Base-by-base conservation (phyloP, 2,888 invertebrate genomes). In the Eugnorisma glareosa region DNA sequence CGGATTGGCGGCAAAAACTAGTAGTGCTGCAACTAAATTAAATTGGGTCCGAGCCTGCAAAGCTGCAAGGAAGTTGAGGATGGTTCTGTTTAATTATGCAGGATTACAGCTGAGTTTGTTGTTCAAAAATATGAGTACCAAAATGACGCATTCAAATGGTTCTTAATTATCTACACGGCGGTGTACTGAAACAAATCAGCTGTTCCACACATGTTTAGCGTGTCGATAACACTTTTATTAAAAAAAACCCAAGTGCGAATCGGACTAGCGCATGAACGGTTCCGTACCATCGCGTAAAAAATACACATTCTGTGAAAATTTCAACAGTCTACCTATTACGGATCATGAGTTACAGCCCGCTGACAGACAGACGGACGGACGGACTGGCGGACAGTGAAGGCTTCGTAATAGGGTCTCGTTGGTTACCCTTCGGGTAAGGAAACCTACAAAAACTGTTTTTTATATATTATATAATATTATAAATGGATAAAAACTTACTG, bases 11-110 rank as follows among this genome's bases (percentile, higher is more conserved):
- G 61, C 77, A 54, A 83, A 83, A 86, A 75, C 66, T 73, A 43
- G 35, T 63, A 31, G 15, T 37, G 64, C 70, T 73, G 21, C 35
- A 75, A 85, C 85, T 81, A 79, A 82, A 77, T 61, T 69, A 85
- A 77, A 82, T 82, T 66, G 4, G 13, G 7, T 35, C 48, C 11
- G 66, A 59, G n/a, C 59, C 10, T 77, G 57, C 37, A 80, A 31
- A 21, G 35, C 75, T 81, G 48, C 66, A 21, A 24, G 21, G 5
- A n/a, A n/a, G 37, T 69, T 18, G 5, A 54, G 18, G 28, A n/a
- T 28, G 37, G 35, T 63, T 15, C 15, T 43, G 31, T 66, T 61
- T 18, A 59, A 59, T 66, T 57, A 18, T 67, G 7, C 6, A 28
- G 18, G 6, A 54, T 21, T 10, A n/a, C 18, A 48, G 8, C 18